A percentile compares a stretch with the other conserved stretches of the same genome.
Conservation (phyloP, 2,888 invertebrate species). For the Mesorhabditis sp. region DNA sequence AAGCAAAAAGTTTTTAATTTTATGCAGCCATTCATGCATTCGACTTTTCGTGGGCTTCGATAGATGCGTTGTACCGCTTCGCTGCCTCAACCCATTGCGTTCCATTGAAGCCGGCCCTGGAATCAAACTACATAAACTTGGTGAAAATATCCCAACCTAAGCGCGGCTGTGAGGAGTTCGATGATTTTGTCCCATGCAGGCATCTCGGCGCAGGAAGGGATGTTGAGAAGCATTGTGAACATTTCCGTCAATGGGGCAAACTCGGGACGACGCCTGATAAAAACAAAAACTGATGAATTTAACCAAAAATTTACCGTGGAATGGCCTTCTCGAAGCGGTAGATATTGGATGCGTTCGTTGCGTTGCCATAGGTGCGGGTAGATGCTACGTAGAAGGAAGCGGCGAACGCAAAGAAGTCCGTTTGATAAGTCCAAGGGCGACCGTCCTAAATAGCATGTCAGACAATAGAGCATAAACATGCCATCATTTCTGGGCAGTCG, state of each 20-base stretch:
- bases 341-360: slow-evolving; percentile 64
- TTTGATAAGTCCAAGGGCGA: slow-evolving; percentile 78
- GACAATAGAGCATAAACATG: slow-evolving; percentile 8
- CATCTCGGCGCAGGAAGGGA: slow-evolving; percentile 73
- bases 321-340: slow-evolving; percentile 44
- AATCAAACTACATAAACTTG: neutral
- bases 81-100: slow-evolving; percentile 5
- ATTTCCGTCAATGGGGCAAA: slow-evolving; percentile 71
- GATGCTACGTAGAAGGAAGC: slow-evolving; percentile 81
- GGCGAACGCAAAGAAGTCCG: slow-evolving; percentile 83
- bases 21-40: too few relatives aligned
- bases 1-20: too few relatives aligned
- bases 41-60: neutral
- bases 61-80: slow-evolving; percentile 1
- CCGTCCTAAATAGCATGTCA: slow-evolving; percentile 64
- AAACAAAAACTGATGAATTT: neutral
- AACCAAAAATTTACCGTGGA: slow-evolving; percentile 34
- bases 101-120: neutral
- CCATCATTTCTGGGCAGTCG: slow-evolving; percentile 74
- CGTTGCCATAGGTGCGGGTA: slow-evolving; percentile 75
- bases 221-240: slow-evolving; percentile 77
- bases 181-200: slow-evolving; percentile 67
- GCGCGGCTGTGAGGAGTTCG: slow-evolving; percentile 45
- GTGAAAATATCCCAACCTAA: slow-evolving; percentile 9
- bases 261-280: slow-evolving; percentile 60